These are phyloP conservation scores for Drosophila parvula DNA, from an alignment of 1,140 invertebrate species.

Conservation along the genomic window DNA sequence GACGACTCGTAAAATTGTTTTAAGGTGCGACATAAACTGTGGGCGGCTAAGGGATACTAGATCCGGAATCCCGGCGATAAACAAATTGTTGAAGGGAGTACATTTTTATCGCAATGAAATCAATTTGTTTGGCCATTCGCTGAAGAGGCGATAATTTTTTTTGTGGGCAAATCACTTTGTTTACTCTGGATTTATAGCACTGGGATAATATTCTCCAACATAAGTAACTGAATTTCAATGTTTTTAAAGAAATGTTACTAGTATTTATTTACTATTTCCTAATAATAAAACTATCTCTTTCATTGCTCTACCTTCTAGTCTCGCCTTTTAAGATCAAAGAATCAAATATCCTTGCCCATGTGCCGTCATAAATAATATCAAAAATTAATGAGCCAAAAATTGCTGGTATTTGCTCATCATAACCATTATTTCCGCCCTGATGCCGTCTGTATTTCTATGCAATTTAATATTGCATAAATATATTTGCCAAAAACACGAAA, in stretches of 20 bases:
- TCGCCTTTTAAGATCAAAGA: not conserved
- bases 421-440: constrained; percentile 1
- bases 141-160: constrained; percentile 21
- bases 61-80: constrained; percentile 1
- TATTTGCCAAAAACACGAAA: not conserved
- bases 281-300: not conserved
- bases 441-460: constrained; percentile 4
- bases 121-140: constrained; percentile 23
- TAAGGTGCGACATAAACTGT: constrained; percentile 49
- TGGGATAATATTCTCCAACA: too few relatives aligned
- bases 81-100: constrained; percentile 23
- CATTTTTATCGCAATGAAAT: constrained; percentile 28
- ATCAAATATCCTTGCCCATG: not conserved
- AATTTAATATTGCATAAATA: constrained; percentile 20
- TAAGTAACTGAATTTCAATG: not conserved
- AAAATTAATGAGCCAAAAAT: constrained; percentile 5
- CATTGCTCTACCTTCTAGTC: not conserved
- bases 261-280: too few relatives aligned
- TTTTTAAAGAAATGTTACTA: not conserved
- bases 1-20: constrained; percentile 57
- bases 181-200: not conserved
- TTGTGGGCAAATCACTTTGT: constrained; percentile 13
- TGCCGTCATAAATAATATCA: constrained; percentile 7
- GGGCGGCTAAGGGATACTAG: not conserved
- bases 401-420: not conserved